Evolutionary conservation across 92 coral and sea anemone genomes (phyloP).

Genomic region (Galaxea fascicularis): DNA sequence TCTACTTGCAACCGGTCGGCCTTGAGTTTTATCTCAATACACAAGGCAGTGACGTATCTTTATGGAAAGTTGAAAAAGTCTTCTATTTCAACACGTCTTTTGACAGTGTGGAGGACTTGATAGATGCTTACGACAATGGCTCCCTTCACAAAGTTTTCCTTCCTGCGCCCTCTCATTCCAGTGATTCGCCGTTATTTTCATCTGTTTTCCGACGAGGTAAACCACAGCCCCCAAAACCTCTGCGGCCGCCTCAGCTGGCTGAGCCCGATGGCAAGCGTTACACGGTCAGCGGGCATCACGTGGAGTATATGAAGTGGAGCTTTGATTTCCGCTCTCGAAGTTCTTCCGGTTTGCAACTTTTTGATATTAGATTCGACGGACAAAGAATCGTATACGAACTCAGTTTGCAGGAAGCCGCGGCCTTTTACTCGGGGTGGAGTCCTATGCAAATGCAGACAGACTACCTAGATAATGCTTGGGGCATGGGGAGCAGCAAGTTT

Average conservation of each 20-base stretch:
- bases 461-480: conserved; percentile 72
- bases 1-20: conserved; percentile 58
- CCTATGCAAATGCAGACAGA: conserved; percentile 67
- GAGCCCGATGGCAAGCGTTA: conserved; percentile 88
- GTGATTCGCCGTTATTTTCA: conserved; percentile 47
- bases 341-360: conserved; percentile 74
- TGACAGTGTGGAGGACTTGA: conserved; percentile 58
- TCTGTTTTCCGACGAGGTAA: conserved; percentile 60
- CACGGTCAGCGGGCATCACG: conserved; percentile 69
- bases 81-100: conserved; percentile 69
- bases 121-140: conserved; percentile 62
- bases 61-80: conserved; percentile 68
- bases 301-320: conserved; percentile 85
- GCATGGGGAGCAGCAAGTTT: conserved; percentile 56
- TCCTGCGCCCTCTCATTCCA: conserved; percentile 47
- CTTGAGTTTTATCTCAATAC: conserved; percentile 54
- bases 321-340: conserved; percentile 76
- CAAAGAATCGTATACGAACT: conserved; percentile 75
- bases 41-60: conserved; percentile 51
- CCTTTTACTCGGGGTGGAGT: conserved; percentile 75
- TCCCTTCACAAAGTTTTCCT: conserved; percentile 50
- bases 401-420: conserved; percentile 77
- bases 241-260: conserved; percentile 61
- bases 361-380: conserved; percentile 66
- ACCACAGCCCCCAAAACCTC: conserved; percentile 61